Conservation (phyloP, 2,113 vertebrate genomes). For the Myiozetetes cayanensis region DNA sequence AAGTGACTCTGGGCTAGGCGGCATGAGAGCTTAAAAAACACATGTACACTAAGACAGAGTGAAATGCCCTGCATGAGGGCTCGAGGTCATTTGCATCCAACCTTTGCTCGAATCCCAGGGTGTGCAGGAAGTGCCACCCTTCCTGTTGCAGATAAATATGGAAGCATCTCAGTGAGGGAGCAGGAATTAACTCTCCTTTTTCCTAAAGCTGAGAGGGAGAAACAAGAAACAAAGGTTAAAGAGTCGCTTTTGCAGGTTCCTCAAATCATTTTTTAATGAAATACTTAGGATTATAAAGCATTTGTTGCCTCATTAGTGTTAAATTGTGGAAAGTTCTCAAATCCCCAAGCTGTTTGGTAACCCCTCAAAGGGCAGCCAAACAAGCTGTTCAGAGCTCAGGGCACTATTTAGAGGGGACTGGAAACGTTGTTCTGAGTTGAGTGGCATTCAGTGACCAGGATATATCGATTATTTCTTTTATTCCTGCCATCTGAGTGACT, state of each 20-base stretch:
- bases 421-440: neutral
- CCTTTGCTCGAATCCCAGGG: slow-evolving; percentile 13
- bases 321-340: neutral
- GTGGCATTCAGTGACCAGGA: neutral
- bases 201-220: neutral
- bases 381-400: neutral
- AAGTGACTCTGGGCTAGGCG: neutral
- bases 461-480: neutral
- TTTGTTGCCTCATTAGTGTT: slow-evolving; percentile 34
- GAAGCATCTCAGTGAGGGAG: neutral
- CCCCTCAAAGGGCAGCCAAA: neutral
- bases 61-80: neutral
- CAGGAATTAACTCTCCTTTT: slow-evolving; percentile 32
- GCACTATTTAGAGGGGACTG: neutral
- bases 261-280: slow-evolving; percentile 8
- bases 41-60: neutral
- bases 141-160: slow-evolving; percentile 55
- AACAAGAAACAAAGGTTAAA: neutral
- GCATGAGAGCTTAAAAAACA: neutral
- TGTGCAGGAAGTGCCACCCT: slow-evolving; percentile 54
- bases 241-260: neutral
- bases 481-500: neutral
- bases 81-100: neutral
- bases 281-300: slow-evolving; percentile 8
- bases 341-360: neutral